Conservation (phyloP, 2,797 vertebrate genomes). For the Phyllotis vaccarum region DNA sequence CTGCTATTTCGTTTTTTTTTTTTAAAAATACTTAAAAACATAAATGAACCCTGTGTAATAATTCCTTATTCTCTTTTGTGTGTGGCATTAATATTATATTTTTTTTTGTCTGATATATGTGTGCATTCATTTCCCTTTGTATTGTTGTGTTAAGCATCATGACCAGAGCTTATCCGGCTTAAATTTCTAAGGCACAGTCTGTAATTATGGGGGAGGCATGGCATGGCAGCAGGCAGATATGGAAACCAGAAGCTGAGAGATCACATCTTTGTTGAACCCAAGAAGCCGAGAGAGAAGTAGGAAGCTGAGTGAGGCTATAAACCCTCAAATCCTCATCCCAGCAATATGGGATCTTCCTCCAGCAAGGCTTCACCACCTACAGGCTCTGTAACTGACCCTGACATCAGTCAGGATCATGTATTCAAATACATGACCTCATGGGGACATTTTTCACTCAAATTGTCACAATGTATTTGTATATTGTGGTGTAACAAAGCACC, state of each 20-base stretch:
- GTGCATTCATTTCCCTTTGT: neutral
- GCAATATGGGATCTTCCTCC: neutral
- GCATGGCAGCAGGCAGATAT: neutral
- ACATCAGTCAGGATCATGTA: too few species aligned
- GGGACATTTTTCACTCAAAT: neutral
- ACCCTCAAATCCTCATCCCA: neutral
- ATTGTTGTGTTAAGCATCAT: neutral
- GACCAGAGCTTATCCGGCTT: neutral
- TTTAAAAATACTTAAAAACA: conserved; percentile 25
- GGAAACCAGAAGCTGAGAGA: neutral
- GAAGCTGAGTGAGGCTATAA: neutral
- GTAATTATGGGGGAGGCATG: neutral
- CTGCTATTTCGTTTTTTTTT: conserved; percentile 53
- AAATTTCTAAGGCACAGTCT: neutral
- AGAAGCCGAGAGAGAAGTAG: neutral
- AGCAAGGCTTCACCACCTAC: neutral
- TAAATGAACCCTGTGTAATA: conserved; percentile 38
- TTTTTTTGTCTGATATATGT: neutral
- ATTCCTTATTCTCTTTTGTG: conserved; percentile 31
- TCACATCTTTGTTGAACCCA: neutral
- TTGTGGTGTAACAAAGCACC: neutral
- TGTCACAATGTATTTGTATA: neutral
- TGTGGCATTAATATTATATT: neutral
- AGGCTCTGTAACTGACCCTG: neutral
- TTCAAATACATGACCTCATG: neutral